Base-by-base conservation (phyloP, 2,113 vertebrate species). In the Scatophagus argus region DNA sequence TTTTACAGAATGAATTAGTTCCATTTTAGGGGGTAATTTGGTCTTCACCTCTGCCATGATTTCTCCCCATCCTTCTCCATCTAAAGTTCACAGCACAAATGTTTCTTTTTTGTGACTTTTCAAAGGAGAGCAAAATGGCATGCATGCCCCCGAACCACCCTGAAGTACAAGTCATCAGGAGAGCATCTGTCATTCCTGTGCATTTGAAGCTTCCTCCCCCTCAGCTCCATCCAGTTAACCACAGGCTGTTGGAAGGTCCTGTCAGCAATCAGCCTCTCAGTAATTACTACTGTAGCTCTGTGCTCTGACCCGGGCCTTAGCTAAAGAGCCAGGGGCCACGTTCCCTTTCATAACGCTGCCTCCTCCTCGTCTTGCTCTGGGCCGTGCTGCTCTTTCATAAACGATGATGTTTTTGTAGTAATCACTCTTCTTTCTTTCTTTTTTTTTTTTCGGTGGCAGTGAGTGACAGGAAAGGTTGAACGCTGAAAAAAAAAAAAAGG, bases 171-270 rank as follows among this genome's bases (percentile, higher is more conserved):
- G 84, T 88, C 86, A 74, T 87, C 74, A 81, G 77, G 67, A 56
- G 74, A 84, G 85, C 88, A 80, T 92, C 85, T 89, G 89, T 88
- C 84, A 86, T 77, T 76, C 46, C 66, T 63, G 58, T 62, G 73
- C 73, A 78, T 83, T 83, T 74, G 84, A 88, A 82, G 86, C 80
- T 58, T 88, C 86, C 83, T 84, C 87, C 87, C 77, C 87, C 87
- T 88, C 78, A 70, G 85, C 87, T 86, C 79, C 82, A 51, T 83
- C 74, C 77, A 84, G 82, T 69, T 89, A 90, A 91, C 90, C 87
- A 86, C 86, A 84, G 88, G 82, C 88, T 87, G 90, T 72, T 88
- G 88, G 90, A 89, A 88, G 89, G 74, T 87, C 83, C 91, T 89
- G 88, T 87, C 86, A 88, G 87, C 87, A 89, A 86, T 92, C 89